Evolutionary conservation across 2,113 vertebrate genomes (phyloP), one percentile per base, ranked within the genome.

Genomic region (Catharus bicknelli): DNA sequence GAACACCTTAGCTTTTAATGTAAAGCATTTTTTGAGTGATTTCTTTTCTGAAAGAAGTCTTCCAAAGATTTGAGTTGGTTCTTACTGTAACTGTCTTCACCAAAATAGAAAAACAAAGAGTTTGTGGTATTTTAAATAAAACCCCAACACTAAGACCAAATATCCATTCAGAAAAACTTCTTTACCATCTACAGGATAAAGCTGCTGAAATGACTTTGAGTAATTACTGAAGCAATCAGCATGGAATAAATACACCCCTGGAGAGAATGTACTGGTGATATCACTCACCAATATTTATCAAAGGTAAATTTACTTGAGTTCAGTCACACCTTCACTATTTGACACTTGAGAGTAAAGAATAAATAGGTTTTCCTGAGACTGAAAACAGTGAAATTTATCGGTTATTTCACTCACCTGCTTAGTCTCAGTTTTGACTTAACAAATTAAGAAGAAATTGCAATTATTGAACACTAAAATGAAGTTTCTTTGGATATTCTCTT

Each of bases 81-180:
- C 19, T 54, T 48, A 25, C 8, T 55, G 22, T 38, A 83, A 34
- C 25, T 38, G 29, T 27, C 8, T 42, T 45, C 17, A 4, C 3
- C 63, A 50, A 90, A 85, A 76, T 3, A 59, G 8, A 62, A 68
- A 63, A 67, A 5, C 7, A 48, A 48, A 48, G 22, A 17, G 5
- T 15, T 59, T 68, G 13, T 29, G 17, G 16, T 63, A 25, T 14
- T 50, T 29, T 40, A 45, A 42, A 63, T 80, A 48, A 63, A 36
- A 1, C 0, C 0, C 2, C 11, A 73, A 51, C 9, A 40, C 26
- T 53, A 75, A 62, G 16, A 34, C 5, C 2, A 11, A 68, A 8
- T 36, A 59, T 55, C 64, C 27, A 27, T 64, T 78, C 13, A 34
- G 38, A 53, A 36, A 53, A 81, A 13, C 2, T 32, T 64, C 20